These are phyloP conservation scores for Anguilla japonica DNA, from an alignment of 2,113 vertebrate species.

Conservation along the genomic window DNA sequence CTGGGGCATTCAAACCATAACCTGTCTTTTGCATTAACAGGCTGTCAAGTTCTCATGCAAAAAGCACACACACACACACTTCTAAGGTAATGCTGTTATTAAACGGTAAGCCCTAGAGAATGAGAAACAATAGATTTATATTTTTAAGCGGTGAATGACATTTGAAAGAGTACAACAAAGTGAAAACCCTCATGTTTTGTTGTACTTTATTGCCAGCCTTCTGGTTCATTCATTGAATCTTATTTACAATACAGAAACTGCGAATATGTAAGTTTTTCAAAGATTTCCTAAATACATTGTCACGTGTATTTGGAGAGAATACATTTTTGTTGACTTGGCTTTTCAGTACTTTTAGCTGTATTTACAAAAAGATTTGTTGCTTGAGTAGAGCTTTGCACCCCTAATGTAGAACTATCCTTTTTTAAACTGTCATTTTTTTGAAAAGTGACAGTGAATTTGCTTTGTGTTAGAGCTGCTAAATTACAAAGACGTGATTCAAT, in stretches of 20 bases:
- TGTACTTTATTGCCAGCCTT: neutral
- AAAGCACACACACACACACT: neutral
- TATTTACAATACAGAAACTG: neutral
- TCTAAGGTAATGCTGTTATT: neutral
- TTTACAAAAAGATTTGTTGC: constrained; percentile 3
- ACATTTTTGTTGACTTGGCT: neutral
- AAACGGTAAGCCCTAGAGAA: too few relatives aligned
- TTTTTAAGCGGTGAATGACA: too few relatives aligned
- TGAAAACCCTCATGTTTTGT: neutral
- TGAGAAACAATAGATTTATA: too few relatives aligned
- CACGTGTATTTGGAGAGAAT: neutral
- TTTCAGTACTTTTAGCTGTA: constrained; percentile 2
- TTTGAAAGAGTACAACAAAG: neutral
- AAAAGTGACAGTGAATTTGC: neutral
- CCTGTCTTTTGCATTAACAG: neutral
- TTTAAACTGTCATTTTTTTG: neutral
- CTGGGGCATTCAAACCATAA: neutral
- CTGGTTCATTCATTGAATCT: neutral
- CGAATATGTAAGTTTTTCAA: neutral
- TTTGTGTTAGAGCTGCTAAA: neutral
- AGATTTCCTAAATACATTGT: neutral
- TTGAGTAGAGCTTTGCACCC: neutral
- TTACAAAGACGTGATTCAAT: neutral
- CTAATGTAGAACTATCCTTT: neutral
- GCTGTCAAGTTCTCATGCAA: neutral